Evolutionary conservation across 2,797 vertebrate genomes (phyloP).

Genomic region (Megalops cyprinoides): DNA sequence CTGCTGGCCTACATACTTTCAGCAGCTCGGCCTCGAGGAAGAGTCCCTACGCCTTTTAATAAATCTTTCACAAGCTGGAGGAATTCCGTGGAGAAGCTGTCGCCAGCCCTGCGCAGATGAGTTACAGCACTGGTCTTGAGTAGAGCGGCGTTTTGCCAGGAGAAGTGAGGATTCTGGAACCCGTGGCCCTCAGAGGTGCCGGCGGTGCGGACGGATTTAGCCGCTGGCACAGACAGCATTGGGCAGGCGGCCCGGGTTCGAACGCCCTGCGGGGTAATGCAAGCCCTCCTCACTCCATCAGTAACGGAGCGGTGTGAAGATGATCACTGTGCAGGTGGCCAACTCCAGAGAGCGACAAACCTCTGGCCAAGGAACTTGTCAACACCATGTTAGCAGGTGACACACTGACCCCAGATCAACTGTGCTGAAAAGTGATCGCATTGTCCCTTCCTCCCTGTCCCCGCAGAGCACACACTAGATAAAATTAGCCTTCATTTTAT

Average conservation of each 20-base stretch:
- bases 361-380: background rate
- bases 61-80: background rate
- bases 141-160: background rate
- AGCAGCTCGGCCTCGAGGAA: background rate
- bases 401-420: background rate
- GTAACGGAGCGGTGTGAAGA: background rate
- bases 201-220: background rate
- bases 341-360: background rate
- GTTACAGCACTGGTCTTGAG: background rate
- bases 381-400: no score
- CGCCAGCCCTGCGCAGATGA: background rate
- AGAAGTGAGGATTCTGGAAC: background rate
- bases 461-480: no score
- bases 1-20: conserved; percentile 6
- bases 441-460: no score
- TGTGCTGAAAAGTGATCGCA: background rate
- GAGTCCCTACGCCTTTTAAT: background rate
- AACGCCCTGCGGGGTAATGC: background rate
- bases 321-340: background rate
- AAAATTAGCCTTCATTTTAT: no score
- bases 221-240: background rate
- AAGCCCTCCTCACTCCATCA: background rate
- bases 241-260: background rate
- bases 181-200: background rate
- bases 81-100: background rate